These are phyloP conservation scores for Pachycephus smyrnensis DNA, from an alignment of 2,888 invertebrate genomes.

Conservation along the genomic window DNA sequence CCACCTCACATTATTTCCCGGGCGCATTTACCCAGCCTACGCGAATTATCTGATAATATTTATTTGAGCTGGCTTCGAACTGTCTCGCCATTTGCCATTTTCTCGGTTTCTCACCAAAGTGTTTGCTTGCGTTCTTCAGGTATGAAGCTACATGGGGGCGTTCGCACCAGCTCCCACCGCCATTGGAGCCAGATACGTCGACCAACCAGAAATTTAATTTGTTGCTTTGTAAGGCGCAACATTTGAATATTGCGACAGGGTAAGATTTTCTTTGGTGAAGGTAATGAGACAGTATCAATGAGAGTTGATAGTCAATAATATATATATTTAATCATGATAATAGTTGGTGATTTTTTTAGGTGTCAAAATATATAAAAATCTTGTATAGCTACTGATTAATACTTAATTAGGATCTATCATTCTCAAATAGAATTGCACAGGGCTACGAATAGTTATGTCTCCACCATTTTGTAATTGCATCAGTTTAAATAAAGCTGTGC, in stretches of 20 bases:
- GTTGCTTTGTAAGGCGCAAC: neutral
- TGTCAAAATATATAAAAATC: slow-evolving; percentile 8
- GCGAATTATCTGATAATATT: slow-evolving; percentile 25
- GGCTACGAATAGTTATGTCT: slow-evolving; percentile 44
- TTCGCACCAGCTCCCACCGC: neutral
- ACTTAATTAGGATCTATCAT: slow-evolving; percentile 35
- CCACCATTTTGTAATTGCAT: slow-evolving; percentile 32
- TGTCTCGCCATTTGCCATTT: slow-evolving; percentile 35
- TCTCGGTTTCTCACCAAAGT: slow-evolving; percentile 8
- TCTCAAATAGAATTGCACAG: slow-evolving; percentile 55
- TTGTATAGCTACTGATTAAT: neutral
- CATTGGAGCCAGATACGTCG: neutral
- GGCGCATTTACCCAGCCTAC: slow-evolving; percentile 42
- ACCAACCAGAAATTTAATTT: neutral
- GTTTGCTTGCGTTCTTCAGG: slow-evolving; percentile 18
- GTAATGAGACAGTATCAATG: neutral
- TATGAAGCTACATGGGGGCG: neutral
- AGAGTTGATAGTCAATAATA: neutral
- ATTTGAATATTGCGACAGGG: neutral
- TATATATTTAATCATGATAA: neutral
- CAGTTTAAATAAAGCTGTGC: slow-evolving; percentile 48
- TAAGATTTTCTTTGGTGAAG: neutral
- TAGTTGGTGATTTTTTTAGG: neutral
- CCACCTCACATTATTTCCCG: slow-evolving; percentile 51
- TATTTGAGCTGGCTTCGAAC: slow-evolving; percentile 32